A percentile compares a stretch with the other conserved stretches of the same genome.
These are phyloP conservation scores for Parapsyche elsis DNA, from an alignment of 1,140 invertebrate genomes.

Conservation along the genomic window DNA sequence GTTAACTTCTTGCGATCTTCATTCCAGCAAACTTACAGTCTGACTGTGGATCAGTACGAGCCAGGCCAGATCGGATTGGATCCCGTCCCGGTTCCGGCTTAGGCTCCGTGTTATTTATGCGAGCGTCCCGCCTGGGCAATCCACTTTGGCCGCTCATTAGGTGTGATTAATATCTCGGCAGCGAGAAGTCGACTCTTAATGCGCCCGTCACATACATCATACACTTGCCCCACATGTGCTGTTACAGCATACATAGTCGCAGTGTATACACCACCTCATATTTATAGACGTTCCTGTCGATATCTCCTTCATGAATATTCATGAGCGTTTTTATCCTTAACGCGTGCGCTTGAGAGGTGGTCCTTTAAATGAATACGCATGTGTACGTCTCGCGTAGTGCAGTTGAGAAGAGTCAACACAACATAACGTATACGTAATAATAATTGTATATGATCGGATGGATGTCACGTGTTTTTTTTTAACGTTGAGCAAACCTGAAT, in stretches of 20 bases:
- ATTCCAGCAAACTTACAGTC: too few species aligned
- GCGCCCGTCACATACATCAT: slow-evolving; percentile 33
- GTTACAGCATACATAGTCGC: background rate
- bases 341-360: background rate
- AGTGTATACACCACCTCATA: background rate
- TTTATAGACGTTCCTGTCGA: background rate
- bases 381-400: too few species aligned
- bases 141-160: slow-evolving; percentile 50
- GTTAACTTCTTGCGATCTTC: too few species aligned
- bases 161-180: slow-evolving; percentile 52
- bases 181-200: slow-evolving; percentile 27
- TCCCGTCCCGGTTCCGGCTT: too few species aligned
- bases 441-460: too few species aligned
- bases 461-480: too few species aligned
- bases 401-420: too few species aligned
- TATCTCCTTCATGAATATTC: slow-evolving; percentile 18
- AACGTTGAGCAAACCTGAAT: too few species aligned
- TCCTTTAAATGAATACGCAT: too few species aligned
- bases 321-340: slow-evolving; percentile 12
- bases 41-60: too few species aligned
- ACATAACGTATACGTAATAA: too few species aligned
- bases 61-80: too few species aligned
- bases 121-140: slow-evolving; percentile 27
- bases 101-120: slow-evolving; percentile 1
- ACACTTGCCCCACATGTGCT: slow-evolving; percentile 9